These are phyloP conservation scores for Lithophane semibrunnea DNA, from an alignment of 2,888 invertebrate genomes.

Conservation along the genomic window DNA sequence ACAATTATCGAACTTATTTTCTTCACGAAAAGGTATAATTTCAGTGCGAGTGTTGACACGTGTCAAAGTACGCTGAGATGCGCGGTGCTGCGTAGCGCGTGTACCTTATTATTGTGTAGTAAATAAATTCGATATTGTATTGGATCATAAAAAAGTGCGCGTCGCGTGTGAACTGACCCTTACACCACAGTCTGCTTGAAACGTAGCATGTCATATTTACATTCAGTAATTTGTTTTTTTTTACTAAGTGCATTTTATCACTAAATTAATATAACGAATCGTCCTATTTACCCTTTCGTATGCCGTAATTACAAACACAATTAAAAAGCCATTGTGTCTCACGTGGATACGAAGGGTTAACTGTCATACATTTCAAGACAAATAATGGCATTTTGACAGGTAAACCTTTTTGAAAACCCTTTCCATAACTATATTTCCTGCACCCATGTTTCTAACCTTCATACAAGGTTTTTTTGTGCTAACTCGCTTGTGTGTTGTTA, in stretches of 20 bases:
- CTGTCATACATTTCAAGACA: neutral
- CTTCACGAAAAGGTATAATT: no score
- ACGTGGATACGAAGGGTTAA: no score
- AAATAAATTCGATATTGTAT: no score
- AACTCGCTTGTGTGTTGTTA: slow-evolving; percentile 43
- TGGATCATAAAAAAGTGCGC: no score
- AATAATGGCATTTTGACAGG: neutral
- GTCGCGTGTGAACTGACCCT: no score
- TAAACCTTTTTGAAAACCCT: neutral
- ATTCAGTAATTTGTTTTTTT: neutral
- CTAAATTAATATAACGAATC: neutral
- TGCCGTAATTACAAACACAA: no score
- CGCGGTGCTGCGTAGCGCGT: no score
- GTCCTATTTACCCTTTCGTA: neutral
- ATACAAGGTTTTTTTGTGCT: slow-evolving; percentile 28
- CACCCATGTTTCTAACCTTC: slow-evolving; percentile 6
- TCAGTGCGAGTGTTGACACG: no score
- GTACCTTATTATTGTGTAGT: no score
- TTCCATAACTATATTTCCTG: neutral
- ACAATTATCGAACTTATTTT: no score
- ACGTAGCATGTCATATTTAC: neutral
- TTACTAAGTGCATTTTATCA: neutral
- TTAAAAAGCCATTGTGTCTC: no score
- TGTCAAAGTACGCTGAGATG: no score
- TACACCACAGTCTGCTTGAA: neutral